phyloP scores from a whole-genome alignment of 2,113 vertebrate genomes.

The Heterotilapia buettikoferi region DNA sequence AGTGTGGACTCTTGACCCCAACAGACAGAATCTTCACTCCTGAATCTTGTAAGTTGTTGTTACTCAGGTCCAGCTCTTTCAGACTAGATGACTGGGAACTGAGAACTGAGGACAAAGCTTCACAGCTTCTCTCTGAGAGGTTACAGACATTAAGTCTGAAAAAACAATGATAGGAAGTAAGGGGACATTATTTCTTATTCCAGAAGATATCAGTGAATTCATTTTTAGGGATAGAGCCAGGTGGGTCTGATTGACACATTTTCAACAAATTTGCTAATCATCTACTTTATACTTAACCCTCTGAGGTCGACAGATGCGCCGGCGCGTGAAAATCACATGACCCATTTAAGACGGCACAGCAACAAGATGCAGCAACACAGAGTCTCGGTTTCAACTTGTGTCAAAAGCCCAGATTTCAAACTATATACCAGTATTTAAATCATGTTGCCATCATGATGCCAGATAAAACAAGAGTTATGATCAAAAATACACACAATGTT shows the following conservation, averaged over 20 bases:
- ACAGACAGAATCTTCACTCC: not conserved
- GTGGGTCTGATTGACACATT: fast-evolving
- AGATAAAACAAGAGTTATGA: not conserved
- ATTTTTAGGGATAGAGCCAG: not conserved
- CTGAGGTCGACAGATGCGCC: not conserved
- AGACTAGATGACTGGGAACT: not conserved
- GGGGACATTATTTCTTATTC: not conserved
- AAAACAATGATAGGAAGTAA: not conserved
- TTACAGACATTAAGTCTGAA: not conserved
- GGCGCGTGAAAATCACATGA: not conserved
- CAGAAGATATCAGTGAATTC: not conserved
- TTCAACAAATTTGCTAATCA: not conserved
- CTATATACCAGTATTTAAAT: not conserved
- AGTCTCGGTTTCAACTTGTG: not conserved
- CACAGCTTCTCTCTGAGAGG: not conserved
- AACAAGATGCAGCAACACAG: not conserved
- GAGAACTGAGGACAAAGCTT: not conserved
- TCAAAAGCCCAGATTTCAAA: not conserved
- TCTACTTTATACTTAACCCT: not conserved
- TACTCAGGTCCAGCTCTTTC: not conserved
- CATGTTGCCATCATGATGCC: not conserved
- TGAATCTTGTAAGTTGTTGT: not conserved
- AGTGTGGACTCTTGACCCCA: not conserved
- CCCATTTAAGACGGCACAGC: not conserved
- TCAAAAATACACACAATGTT: not conserved